These are phyloP conservation scores for Tringa solitaria DNA, from an alignment of 2,113 vertebrate genomes.

Conservation along the genomic window DNA sequence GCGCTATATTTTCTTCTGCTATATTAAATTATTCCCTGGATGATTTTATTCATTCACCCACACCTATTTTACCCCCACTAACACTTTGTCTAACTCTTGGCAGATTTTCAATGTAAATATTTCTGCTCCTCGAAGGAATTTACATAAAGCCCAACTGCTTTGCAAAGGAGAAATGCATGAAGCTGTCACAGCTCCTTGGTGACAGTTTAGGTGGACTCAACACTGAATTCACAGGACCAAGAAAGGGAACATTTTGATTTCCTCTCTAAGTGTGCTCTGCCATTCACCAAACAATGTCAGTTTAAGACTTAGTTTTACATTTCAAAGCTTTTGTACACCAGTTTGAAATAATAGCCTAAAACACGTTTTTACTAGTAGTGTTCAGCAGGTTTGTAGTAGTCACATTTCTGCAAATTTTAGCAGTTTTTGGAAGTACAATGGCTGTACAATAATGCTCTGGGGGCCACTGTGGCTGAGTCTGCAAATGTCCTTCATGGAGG, in stretches of 20 bases:
- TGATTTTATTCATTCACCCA: neutral
- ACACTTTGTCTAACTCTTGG: neutral
- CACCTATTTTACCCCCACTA: neutral
- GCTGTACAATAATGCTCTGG: fast-evolving
- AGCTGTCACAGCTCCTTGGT: neutral
- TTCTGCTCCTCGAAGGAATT: neutral
- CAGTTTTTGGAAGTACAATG: fast-evolving
- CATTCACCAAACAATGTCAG: neutral
- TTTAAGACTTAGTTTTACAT: neutral
- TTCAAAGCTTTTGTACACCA: no score
- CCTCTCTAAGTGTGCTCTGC: neutral
- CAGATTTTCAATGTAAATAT: neutral
- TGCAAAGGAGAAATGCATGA: neutral
- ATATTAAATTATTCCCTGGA: neutral
- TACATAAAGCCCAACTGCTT: neutral
- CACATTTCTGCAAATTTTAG: neutral
- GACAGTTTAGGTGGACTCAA: neutral
- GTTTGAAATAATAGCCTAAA: neutral
- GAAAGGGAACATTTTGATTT: neutral
- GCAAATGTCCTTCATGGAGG: neutral
- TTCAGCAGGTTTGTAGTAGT: neutral
- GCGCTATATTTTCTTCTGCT: neutral
- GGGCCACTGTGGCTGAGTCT: neutral
- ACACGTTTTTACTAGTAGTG: fast-evolving
- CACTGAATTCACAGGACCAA: neutral